These are phyloP conservation scores for Pachycephus smyrnensis DNA, from an alignment of 2,888 invertebrate species.

Conservation along the genomic window DNA sequence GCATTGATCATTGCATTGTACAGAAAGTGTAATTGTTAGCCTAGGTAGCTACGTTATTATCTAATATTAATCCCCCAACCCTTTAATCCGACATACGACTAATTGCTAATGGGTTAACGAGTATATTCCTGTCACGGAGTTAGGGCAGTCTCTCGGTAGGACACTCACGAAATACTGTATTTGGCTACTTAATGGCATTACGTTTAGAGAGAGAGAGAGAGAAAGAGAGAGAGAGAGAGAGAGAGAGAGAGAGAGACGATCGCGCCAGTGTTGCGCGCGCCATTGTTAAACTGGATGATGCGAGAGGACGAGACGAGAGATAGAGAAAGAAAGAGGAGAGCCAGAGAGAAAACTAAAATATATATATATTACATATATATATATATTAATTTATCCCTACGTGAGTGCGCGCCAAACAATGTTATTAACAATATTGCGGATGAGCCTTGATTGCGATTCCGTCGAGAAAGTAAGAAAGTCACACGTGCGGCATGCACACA, in stretches of 20 bases:
- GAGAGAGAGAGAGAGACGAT: too few species aligned
- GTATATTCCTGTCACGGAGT: slow-evolving; percentile 35
- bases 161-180: slow-evolving; percentile 24
- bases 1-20: slow-evolving; percentile 55
- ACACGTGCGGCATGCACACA: slow-evolving; percentile 3
- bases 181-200: slow-evolving; percentile 29
- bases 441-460: background rate
- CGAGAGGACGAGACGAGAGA: slow-evolving; percentile 3
- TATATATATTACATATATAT: background rate
- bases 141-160: slow-evolving; percentile 32
- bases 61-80: slow-evolving; percentile 31
- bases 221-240: too few species aligned
- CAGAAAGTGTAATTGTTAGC: slow-evolving; percentile 65
- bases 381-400: slow-evolving; percentile 6
- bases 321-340: slow-evolving; percentile 6
- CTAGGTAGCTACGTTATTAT: slow-evolving; percentile 60
- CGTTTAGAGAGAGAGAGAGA: slow-evolving; percentile 17
- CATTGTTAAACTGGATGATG: slow-evolving; percentile 13
- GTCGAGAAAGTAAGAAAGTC: slow-evolving; percentile 12
- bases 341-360: slow-evolving; percentile 17
- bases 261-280: too few species aligned
- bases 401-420: background rate
- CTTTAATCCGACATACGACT: slow-evolving; percentile 34
- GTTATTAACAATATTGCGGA: too few species aligned
- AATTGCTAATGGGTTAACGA: slow-evolving; percentile 3